phyloP scores from a whole-genome alignment of 2,888 invertebrate genomes.

The Meliscaeva auricollis region DNA sequence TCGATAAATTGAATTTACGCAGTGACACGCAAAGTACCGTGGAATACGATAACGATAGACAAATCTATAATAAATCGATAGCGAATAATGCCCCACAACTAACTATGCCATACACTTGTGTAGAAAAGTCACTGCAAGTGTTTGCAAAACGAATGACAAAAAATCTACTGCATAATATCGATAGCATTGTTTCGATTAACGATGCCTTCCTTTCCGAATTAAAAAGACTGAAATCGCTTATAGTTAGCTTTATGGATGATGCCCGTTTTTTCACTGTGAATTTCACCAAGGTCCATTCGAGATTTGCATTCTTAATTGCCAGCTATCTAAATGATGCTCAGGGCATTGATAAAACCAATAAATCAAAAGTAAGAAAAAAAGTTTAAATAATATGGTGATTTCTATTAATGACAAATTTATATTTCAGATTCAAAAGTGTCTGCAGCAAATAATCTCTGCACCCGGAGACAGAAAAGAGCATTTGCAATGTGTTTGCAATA shows the following conservation, averaged over 20 bases:
- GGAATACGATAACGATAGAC: constrained; percentile 54
- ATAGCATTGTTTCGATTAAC: constrained; percentile 86
- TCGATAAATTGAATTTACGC: constrained; percentile 55
- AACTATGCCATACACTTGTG: constrained; percentile 85
- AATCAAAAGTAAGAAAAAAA: constrained; percentile 79
- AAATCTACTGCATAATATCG: constrained; percentile 86
- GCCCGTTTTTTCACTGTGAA: constrained; percentile 87
- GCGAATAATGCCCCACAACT: constrained; percentile 77
- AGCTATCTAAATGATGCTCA: constrained; percentile 85
- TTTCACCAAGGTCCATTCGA: constrained; percentile 88
- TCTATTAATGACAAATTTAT: too few relatives aligned
- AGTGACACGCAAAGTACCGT: constrained; percentile 23
- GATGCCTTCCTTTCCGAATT: constrained; percentile 88
- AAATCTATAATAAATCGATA: constrained; percentile 60
- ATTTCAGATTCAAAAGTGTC: constrained; percentile 78
- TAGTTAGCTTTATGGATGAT: constrained; percentile 89
- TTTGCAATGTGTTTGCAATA: constrained; percentile 84
- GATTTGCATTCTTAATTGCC: constrained; percentile 87
- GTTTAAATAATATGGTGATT: too few relatives aligned
- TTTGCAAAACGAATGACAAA: constrained; percentile 89
- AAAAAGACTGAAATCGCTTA: constrained; percentile 88
- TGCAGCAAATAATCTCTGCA: constrained; percentile 78
- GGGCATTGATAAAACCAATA: constrained; percentile 74
- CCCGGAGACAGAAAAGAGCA: constrained; percentile 84
- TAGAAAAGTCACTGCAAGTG: constrained; percentile 87